Evolutionary conservation across 1,140 invertebrate genomes (phyloP), one percentile per base, ranked within the genome.

Genomic region (Carposina sasakii): DNA sequence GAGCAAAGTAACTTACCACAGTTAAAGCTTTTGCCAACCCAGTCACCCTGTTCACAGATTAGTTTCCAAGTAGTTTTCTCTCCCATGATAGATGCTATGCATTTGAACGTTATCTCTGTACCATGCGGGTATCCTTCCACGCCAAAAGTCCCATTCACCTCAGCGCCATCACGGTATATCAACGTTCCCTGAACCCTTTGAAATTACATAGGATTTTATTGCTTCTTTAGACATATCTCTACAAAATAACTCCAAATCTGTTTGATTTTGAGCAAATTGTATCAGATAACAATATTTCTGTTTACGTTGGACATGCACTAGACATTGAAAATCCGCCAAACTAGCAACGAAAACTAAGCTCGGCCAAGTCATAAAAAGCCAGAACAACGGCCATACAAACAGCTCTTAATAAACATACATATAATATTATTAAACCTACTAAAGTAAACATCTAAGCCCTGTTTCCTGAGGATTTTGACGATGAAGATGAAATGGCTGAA

Each of bases 21-120:
- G 65, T 88, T 90, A 26, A 92, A 88, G 31, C 92, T 90, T 56
- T 90, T 86, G 15, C 93, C 93, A 40, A 93, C 89, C 94, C 94
- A 96, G 48, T 88, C 89, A 1, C 94, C 94, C 62, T 94, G 89
- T 67, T 94, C 92, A 63, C 94, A 96, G 16, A 92, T 88, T 42
- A 95, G 91, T 52, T 91, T 90, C 93, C 93, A 95, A 0, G 92
- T 93, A 2, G 89, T 92, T 60, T 91, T 91, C 72, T 93, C 92
- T 0, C 91, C 91, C 77, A 92, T 91, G 4, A 92, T 91, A 48
- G 90, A 90, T 1, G 90, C 89, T 24, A 94, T 92, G 67, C 94
- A 95, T 56, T 91, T 90, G 71, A 94, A 95, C 1, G 91, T 91
- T 12, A 94, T 90, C 74, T 94, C 92, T 0, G 92, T 93, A 1